phyloP scores from a whole-genome alignment of 2,797 vertebrate genomes.

The Spinibarbus caldwelli region DNA sequence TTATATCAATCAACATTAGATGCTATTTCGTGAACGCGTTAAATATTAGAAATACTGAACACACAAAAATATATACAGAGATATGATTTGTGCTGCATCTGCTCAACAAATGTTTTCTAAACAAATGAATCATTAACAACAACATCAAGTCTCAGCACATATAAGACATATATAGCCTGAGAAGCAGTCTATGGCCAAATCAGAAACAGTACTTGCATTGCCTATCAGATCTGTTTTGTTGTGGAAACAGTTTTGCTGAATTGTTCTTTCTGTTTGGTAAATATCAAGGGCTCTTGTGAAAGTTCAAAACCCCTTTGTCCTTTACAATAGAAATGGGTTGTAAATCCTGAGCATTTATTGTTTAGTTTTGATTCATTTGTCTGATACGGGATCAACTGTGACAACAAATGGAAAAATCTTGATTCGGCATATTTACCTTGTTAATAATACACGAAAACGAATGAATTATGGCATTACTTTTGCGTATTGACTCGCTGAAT shows the following conservation, averaged over 20 bases:
- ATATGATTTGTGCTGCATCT: constrained; percentile 1
- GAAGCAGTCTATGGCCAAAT: neutral
- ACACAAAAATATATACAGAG: neutral
- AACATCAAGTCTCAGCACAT: neutral
- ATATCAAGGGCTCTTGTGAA: neutral
- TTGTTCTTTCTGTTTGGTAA: neutral
- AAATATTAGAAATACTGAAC: neutral
- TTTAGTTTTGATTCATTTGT: neutral
- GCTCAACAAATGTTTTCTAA: neutral
- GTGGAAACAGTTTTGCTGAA: constrained; percentile 12
- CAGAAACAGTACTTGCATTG: neutral
- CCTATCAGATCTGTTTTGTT: neutral
- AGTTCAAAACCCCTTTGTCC: neutral
- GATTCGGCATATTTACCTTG: neutral
- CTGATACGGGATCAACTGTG: neutral
- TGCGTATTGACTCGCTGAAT: neutral
- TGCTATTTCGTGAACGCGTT: too few species aligned
- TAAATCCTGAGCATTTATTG: neutral
- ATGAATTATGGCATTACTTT: neutral
- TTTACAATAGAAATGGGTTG: neutral
- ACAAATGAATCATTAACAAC: neutral
- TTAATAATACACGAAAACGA: neutral
- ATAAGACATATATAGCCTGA: neutral
- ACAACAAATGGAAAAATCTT: neutral
- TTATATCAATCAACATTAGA: neutral